phyloP scores from a whole-genome alignment of 2,888 invertebrate species.

The Rotaria magnacalcarata region DNA sequence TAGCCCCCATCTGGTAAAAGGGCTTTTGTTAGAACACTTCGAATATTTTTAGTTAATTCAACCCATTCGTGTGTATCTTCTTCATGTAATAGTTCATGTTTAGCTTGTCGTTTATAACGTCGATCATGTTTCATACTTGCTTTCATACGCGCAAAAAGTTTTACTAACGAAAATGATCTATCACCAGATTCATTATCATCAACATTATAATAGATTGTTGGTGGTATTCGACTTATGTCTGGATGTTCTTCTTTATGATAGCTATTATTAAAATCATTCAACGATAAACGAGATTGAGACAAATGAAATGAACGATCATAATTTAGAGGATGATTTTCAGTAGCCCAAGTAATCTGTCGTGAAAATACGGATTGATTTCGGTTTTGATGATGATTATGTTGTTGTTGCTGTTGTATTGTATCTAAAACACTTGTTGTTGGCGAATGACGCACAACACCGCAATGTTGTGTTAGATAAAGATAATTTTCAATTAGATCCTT shows the following conservation, averaged over 20 bases:
- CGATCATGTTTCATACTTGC: neutral
- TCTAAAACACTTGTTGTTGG: neutral
- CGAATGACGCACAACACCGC: neutral
- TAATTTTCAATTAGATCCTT: neutral
- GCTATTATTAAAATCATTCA: neutral
- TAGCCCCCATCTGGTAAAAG: neutral
- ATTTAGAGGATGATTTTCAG: neutral
- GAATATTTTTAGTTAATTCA: neutral
- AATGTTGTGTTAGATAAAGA: conserved; percentile 2
- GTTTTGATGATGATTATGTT: neutral
- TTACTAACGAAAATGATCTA: neutral
- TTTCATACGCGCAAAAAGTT: conserved; percentile 26
- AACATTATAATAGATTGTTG: neutral
- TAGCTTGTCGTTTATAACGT: neutral
- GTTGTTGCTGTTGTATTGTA: neutral
- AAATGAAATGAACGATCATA: neutral
- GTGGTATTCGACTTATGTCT: neutral
- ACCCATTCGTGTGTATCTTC: neutral
- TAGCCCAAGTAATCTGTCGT: neutral
- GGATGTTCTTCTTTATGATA: neutral
- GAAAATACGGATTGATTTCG: neutral
- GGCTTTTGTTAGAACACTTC: neutral
- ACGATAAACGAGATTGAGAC: neutral
- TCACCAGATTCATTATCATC: neutral
- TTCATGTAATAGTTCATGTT: neutral